Base-by-base conservation (phyloP, 2,113 vertebrate species). In the Ophthalmolycus amberensis region DNA sequence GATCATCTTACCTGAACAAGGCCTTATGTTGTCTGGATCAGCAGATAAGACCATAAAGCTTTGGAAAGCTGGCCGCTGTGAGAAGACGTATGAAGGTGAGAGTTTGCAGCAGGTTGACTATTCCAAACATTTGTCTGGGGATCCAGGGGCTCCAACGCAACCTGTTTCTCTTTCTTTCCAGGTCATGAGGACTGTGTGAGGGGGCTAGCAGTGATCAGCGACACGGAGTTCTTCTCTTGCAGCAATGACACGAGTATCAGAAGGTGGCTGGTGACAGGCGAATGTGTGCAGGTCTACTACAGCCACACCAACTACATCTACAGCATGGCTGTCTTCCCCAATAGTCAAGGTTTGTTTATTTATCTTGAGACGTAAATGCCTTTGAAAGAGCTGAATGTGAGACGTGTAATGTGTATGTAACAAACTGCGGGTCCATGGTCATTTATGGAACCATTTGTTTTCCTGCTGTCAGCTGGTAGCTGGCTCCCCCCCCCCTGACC, bases 231-330 rank as follows among this genome's bases (percentile, higher is more conserved):
- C 94, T 97, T 99, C 91, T 99, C 98, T 40, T 99, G 98, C 94
- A 96, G 98, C 91, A 99, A 99, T 75, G 98, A 99, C 88, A 92
- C 96, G 27, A 98, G 95, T 89, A 93, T 99, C 88, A 95, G 98
- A 92, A 96, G 96, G 83, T 99, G 98, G 98, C 92, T 95, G n/a
- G 96, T 99, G 85, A 95, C 96, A 66, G 98, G 98, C 6, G 96
- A 97, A 67, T 99, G 98, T 87, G 88, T 97, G 48, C 96, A 99
- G 81, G 94, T 98, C 40, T 99, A 97, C 89, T 96, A 97, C 86
- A 96, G 97, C 63, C 98, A 99, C 91, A 99, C 98, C 85, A 99
- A 98, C 96, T 99, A 96, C 68, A 99, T 99, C 91, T 99, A 99
- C 93, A 97, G 97, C 87, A 92, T 99, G 85, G 95, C 96, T 37